phyloP scores from a whole-genome alignment of 1,140 invertebrate species.

The Eciton burchellii region DNA sequence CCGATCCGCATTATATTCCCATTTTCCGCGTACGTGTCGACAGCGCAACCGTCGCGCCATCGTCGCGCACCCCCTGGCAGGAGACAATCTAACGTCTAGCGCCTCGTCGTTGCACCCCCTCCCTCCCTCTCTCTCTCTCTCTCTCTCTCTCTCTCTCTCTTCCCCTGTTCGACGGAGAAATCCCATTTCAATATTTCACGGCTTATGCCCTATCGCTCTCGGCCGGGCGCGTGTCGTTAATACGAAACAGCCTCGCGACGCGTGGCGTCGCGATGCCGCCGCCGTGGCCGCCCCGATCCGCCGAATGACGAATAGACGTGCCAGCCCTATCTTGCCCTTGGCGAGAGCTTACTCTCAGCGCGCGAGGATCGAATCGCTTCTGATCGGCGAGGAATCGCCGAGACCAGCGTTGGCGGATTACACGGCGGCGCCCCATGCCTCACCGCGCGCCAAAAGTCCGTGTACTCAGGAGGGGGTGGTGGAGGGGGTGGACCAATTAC shows the following conservation, averaged over 20 bases:
- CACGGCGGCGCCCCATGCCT: conserved; percentile 55
- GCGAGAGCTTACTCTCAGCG: conserved; percentile 45
- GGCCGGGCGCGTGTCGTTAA: conserved; percentile 64
- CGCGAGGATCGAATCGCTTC: conserved; percentile 38
- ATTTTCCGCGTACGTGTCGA: conserved; percentile 56
- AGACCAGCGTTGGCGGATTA: conserved; percentile 62
- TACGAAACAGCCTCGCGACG: conserved; percentile 63
- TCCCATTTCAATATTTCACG: conserved; percentile 77
- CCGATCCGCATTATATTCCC: conserved; percentile 69
- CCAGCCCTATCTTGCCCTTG: conserved; percentile 42
- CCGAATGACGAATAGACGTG: conserved; percentile 65
- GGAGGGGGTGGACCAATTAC: too few relatives aligned
- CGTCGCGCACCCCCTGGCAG: not conserved
- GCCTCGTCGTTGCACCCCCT: not conserved
- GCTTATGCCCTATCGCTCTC: conserved; percentile 73
- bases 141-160: too few relatives aligned
- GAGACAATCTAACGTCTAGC: not conserved
- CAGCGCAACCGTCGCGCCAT: conserved; percentile 9
- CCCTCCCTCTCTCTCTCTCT: too few relatives aligned
- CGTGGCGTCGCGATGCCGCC: conserved; percentile 32
- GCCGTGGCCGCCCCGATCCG: conserved; percentile 23
- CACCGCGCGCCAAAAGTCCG: conserved; percentile 73
- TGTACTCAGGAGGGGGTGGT: conserved; percentile 65
- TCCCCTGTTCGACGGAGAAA: conserved; percentile 59
- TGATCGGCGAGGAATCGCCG: conserved; percentile 7